Evolutionary conservation across 2,888 invertebrate genomes (phyloP).

Genomic region (Isoperla grammatica): DNA sequence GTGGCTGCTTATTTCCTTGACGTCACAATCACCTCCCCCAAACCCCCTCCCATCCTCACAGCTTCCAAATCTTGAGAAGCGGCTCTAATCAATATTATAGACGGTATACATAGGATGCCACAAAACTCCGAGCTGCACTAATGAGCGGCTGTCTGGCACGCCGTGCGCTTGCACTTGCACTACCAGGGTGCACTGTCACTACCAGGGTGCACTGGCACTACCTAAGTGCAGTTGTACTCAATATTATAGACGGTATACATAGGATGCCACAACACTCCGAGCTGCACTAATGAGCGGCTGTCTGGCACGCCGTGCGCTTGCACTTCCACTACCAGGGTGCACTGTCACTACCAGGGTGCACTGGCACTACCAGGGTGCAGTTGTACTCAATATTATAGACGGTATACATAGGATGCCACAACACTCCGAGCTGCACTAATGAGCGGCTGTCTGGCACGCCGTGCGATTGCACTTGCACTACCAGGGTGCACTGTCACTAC

Average conservation of each 20-base stretch:
- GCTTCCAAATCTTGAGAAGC: slow-evolving; percentile 17
- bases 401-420: not conserved
- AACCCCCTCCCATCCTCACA: slow-evolving; percentile 5
- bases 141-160: not conserved
- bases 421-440: not conserved
- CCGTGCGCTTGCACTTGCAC: not conserved
- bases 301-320: too few relatives aligned
- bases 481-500: not conserved
- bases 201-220: too few relatives aligned
- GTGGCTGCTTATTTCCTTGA: slow-evolving; percentile 18
- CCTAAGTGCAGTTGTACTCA: slow-evolving; percentile 2
- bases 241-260: slow-evolving; percentile 6
- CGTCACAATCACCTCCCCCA: slow-evolving; percentile 10
- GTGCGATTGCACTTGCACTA: not conserved
- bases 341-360: too few relatives aligned
- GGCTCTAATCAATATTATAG: slow-evolving; percentile 17
- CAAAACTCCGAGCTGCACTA: not conserved
- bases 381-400: slow-evolving; percentile 15
- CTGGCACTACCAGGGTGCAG: too few relatives aligned
- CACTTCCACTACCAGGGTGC: not conserved
- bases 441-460: too few relatives aligned
- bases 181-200: not conserved
- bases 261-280: not conserved
- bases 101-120: slow-evolving; percentile 1
- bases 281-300: not conserved